Evolutionary conservation across 2,113 vertebrate species (phyloP), one percentile per base, ranked within the genome.

Genomic region (Lonchura striata): DNA sequence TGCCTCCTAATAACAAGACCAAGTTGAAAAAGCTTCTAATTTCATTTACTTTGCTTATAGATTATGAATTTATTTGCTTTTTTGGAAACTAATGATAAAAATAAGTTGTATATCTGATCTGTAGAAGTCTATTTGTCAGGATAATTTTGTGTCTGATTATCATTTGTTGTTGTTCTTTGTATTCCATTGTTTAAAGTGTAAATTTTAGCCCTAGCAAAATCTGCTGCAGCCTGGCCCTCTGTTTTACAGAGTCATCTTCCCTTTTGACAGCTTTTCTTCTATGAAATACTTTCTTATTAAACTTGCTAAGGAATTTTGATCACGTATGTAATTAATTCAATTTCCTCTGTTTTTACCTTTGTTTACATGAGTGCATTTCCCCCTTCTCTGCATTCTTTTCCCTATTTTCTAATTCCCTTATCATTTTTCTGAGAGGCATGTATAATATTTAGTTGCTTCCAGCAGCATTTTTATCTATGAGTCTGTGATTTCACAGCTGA

Each of bases 131-230:
- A 66, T 35, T 78, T 76, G 63, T 64, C 21, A 66, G 35, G 35
- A 35, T 70, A 47, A 74, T 85, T 87, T 74, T 88, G 47, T 92
- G 93, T 96, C 75, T 75, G 30, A 33, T 49, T 35, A 47, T 86
- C 41, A 80, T 95, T 86, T 74, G 79, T 94, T 94, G 71, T 23
- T 93, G 65, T 93, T 85, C 49, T 91, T 80, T 92, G 77, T 94
- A 78, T 71, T 75, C 41, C 80, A 70, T 91, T 68, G n/a, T 91
- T 85, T 69, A 23, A 87, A 76, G 27, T 95, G 37, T 82, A 12
- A 85, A 72, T 15, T 87, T 91, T 60, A 80, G 27, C 52, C 20
- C 13, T 83, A 61, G 65, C 23, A 86, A 95, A 88, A 93, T 50
- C 28, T 79, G n/a, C 64, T 70, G 2, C 71, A 65, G 30, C 0